Conservation (phyloP, 1,140 invertebrate genomes). For the Ylistrum balloti region DNA sequence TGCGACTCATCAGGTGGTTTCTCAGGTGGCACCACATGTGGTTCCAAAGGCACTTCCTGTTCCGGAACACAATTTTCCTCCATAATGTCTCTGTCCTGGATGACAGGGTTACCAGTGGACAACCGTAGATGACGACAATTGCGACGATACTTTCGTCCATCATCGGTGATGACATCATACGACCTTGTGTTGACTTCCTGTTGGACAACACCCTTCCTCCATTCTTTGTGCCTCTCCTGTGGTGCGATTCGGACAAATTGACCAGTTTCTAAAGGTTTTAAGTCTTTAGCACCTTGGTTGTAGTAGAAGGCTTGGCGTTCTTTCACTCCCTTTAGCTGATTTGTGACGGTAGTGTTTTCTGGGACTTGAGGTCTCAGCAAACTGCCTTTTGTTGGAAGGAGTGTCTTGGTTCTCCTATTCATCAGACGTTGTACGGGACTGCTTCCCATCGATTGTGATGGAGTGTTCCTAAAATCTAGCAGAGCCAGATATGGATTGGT, state of each 20-base stretch:
- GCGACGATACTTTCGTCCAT: neutral
- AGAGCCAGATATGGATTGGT: conserved; percentile 58
- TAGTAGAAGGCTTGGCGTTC: conserved; percentile 51
- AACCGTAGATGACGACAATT: neutral
- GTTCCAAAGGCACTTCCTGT: neutral
- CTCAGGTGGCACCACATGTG: no score
- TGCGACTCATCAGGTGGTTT: no score
- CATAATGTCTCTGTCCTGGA: neutral
- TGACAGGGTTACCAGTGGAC: neutral
- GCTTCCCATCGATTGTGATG: conserved; percentile 51
- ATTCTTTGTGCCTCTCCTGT: neutral
- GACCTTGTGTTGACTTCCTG: neutral
- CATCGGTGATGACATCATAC: neutral
- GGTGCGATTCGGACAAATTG: conserved; percentile 45
- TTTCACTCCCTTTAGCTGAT: conserved; percentile 47
- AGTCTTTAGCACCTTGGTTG: neutral
- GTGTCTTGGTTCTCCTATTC: conserved; percentile 60
- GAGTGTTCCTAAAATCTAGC: conserved; percentile 64
- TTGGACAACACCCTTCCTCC: conserved; percentile 42
- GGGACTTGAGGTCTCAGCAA: neutral
- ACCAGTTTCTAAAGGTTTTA: conserved; percentile 32
- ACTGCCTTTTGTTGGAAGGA: conserved; percentile 57
- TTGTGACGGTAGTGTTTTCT: neutral
- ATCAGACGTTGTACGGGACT: conserved; percentile 63
- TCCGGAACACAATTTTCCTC: no score